Evolutionary conservation across 2,888 invertebrate species (phyloP), one percentile per base, ranked within the genome.

Genomic region (Tipula lateralis): DNA sequence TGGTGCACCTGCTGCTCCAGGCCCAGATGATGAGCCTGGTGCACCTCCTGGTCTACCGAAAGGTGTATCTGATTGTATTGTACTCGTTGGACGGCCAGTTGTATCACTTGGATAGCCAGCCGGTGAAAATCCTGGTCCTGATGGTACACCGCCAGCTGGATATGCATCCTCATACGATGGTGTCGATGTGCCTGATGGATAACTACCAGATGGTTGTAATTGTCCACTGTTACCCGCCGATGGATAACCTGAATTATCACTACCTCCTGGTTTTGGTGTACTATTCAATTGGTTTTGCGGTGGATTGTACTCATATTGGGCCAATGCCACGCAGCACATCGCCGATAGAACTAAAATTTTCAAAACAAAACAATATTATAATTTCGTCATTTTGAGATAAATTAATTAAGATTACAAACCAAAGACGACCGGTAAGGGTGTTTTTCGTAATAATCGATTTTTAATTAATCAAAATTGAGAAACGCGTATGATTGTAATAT

Each of bases 241-340:
- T 32, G 85, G 84, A 36, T 83, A 84, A 29, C 84, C 84, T 32
- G 87, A 85, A 9, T 24, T 66, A 66, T 66, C 66, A 7, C 66
- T 24, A 66, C 88, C 87, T 29, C 88, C 87, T 29, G 87, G 86
- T 44, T 87, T 86, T 4, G 87, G 86, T 36, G 87, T 86, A 29
- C 86, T 87, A 85, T 85, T 29, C 86, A 94, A 92, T 0, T 93
- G 93, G 87, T 92, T 92, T 84, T 92, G 91, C 6, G 95, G 96
- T 85, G 93, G 92, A 86, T 93, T 93, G 90, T 96, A 96, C 86
- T 92, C 93, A 88, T 96, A 96, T 91, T 95, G 95, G 84, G 92
- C 93, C 50, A 19, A 84, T 29, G 50, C 30, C 29, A 44, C 19
- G 3, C 29, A 44, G 34, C 44, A 44, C 12, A 50, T 84, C 2